Base-by-base conservation (phyloP, 2,113 vertebrate species). In the Tympanuchus pallidicinctus region DNA sequence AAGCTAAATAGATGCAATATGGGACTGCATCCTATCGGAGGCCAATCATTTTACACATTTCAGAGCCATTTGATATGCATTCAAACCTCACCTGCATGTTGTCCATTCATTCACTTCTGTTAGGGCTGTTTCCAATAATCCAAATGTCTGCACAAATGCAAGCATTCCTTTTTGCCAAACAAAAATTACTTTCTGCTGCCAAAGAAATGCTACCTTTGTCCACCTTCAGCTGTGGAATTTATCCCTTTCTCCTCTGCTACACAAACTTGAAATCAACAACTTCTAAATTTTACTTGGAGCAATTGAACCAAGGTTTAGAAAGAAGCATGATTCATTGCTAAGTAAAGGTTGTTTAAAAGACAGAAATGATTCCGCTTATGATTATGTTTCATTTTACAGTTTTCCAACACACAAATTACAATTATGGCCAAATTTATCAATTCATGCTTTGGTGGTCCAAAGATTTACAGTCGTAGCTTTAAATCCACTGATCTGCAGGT, bases 1-100 rank as follows among this genome's bases (percentile, higher is more conserved):
- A 76, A 86, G 38, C 52, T 83, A 90, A 96, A 95, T 54, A n/a
- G 57, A 22, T 89, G 54, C 88, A 89, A 21, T 61, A 63, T 93
- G 86, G 76, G 57, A 67, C 65, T 32, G 54, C 63, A 19, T 61
- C 72, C 65, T 81, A 6, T 71, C 69, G 28, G 60, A 78, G 52
- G 70, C 52, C 76, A 71, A 43, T 74, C 5, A 0, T 34, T 86
- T 70, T 77, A 50, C 69, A 60, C 57, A 50, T 92, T 88, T 83
- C 80, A 47, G 72, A 83, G 38, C 57, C 42, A 30, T 92, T 61
- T 80, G 69, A 71, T 47, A 47, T 60, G 34, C 52, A 34, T 67
- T 94, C 32, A 42, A 81, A 64, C 32, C 74, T 93, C 73, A 96
- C 90, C 86, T 94, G 83, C 10, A 1, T 7, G 1, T 64, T 75